These are phyloP conservation scores for Nothoprocta perdicaria DNA, from an alignment of 2,113 vertebrate genomes.

Conservation along the genomic window DNA sequence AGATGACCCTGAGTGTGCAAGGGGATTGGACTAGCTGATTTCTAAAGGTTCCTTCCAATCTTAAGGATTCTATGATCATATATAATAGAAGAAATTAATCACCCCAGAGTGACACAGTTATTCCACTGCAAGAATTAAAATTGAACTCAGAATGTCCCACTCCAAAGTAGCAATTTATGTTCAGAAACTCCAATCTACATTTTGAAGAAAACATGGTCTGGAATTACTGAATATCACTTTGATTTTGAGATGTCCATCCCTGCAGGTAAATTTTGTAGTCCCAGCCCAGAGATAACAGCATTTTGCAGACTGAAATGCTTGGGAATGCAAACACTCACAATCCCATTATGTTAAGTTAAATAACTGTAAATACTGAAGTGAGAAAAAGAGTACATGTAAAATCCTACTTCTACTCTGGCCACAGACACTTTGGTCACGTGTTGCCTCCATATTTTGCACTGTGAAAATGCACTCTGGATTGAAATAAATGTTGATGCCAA, in stretches of 20 bases:
- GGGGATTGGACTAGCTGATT: no score
- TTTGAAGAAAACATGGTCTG: background rate
- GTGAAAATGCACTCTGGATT: background rate
- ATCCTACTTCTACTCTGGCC: background rate
- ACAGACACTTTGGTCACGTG: background rate
- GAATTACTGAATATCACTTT: rapidly evolving
- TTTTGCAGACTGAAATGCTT: background rate
- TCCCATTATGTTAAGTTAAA: background rate
- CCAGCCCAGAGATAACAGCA: background rate
- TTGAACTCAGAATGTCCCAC: background rate
- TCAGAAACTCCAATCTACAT: background rate
- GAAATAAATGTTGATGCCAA: background rate
- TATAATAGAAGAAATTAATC: background rate
- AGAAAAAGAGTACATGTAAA: background rate
- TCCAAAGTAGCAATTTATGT: background rate
- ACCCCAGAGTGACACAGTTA: background rate
- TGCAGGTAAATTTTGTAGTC: background rate
- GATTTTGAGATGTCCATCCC: background rate
- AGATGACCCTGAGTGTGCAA: no score
- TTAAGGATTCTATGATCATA: no score
- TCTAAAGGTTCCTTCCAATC: no score
- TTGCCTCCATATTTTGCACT: background rate
- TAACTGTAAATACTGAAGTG: background rate
- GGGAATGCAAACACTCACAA: background rate
- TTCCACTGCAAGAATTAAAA: background rate